Evolutionary conservation across 1,140 invertebrate species (phyloP).

Genomic region (Charaxes varanes): DNA sequence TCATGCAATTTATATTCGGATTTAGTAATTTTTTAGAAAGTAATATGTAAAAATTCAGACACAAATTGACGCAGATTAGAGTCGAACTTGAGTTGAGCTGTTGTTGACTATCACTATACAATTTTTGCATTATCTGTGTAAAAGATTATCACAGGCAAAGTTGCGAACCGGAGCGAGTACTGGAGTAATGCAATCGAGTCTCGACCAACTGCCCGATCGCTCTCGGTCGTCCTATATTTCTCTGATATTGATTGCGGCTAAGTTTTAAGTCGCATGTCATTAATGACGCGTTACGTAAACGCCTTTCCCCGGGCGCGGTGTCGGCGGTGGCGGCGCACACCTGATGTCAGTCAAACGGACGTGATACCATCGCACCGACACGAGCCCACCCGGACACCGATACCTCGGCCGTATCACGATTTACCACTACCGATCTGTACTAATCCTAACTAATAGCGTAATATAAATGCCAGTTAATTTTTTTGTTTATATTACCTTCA

Average conservation of each 20-base stretch:
- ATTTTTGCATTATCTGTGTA: too few relatives aligned
- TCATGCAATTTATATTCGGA: too few relatives aligned
- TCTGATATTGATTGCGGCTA: constrained; percentile 16
- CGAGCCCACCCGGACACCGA: constrained; percentile 12
- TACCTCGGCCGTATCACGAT: not conserved
- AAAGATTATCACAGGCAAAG: too few relatives aligned
- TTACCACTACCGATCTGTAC: too few relatives aligned
- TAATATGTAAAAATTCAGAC: too few relatives aligned
- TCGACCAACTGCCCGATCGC: not conserved
- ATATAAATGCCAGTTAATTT: too few relatives aligned
- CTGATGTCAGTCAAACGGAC: constrained; percentile 31
- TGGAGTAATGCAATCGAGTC: not conserved
- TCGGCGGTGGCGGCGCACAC: constrained; percentile 11
- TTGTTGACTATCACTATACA: too few relatives aligned
- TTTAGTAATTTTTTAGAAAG: too few relatives aligned
- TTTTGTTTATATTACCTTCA: too few relatives aligned
- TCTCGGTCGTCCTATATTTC: constrained; percentile 9
- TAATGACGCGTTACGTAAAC: constrained; percentile 37
- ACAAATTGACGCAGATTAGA: too few relatives aligned
- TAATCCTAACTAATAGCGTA: not conserved
- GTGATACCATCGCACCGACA: constrained; percentile 16
- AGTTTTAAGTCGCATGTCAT: constrained; percentile 31
- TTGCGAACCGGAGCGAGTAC: too few relatives aligned
- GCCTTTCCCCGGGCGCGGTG: constrained; percentile 32
- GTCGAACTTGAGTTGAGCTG: too few relatives aligned